Percentiles rank a stretch among this genome's conserved stretches.
phyloP scores from a whole-genome alignment of 2,797 vertebrate species.

The Gambelia wislizenii region DNA sequence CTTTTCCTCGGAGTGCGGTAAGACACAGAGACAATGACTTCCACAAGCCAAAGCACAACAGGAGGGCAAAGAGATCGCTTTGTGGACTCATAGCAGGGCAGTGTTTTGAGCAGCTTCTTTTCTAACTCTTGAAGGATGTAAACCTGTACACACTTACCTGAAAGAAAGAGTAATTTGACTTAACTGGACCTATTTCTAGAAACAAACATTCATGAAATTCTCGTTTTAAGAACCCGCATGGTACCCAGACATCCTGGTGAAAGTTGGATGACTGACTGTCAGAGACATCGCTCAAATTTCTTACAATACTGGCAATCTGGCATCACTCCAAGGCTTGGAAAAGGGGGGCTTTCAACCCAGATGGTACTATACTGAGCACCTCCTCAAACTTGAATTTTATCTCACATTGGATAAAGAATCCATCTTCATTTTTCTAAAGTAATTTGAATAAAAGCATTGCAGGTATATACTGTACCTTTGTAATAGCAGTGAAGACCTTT shows the following conservation, averaged over 20 bases:
- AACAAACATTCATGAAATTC: background rate
- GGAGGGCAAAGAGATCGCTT: no score
- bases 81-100: no score
- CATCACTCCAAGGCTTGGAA: no score
- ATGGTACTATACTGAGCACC: background rate
- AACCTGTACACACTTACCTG: no score
- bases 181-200: background rate
- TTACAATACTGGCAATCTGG: background rate
- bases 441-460: background rate
- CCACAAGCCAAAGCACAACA: background rate
- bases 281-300: background rate
- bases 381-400: background rate
- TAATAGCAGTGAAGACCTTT: conserved; percentile 99
- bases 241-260: no score
- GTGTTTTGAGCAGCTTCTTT: background rate
- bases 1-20: no score
- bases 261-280: no score
- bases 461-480: conserved; percentile 87
- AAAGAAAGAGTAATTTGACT: background rate
- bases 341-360: background rate
- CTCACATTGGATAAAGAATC: background rate
- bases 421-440: background rate
- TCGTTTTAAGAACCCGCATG: background rate
- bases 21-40: background rate
- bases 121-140: background rate